Evolutionary conservation across 2,113 vertebrate genomes (phyloP).

Genomic region (Turnix velox): DNA sequence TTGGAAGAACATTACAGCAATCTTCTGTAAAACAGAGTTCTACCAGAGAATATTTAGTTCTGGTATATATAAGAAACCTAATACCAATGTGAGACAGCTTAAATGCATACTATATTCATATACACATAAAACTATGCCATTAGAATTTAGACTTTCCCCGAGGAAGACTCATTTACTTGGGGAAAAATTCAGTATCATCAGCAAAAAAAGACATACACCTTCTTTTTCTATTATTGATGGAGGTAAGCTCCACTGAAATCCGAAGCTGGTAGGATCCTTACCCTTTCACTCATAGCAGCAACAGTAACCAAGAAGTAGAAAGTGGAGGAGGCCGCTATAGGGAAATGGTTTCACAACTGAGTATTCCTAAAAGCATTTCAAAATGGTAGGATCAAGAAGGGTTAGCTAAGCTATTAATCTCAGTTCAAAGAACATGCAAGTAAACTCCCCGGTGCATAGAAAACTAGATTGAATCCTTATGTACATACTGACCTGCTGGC

Average conservation of each 20-base stretch:
- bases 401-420: slow-evolving; percentile 54
- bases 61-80: neutral
- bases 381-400: slow-evolving; percentile 62
- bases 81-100: neutral
- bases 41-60: neutral
- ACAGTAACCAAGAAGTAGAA: slow-evolving; percentile 29
- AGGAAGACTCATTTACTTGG: neutral
- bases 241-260: neutral
- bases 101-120: neutral
- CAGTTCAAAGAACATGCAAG: slow-evolving; percentile 46
- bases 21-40: neutral
- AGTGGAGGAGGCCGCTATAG: neutral
- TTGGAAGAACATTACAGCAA: neutral
- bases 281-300: neutral
- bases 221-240: neutral
- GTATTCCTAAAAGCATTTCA: slow-evolving; percentile 58
- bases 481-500: slow-evolving; percentile 29
- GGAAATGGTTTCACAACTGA: slow-evolving; percentile 1
- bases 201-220: neutral
- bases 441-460: neutral
- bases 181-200: neutral
- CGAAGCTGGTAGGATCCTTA: neutral
- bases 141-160: neutral
- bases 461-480: slow-evolving; percentile 58
- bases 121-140: neutral